These are phyloP conservation scores for Heterohyrax brucei DNA, from an alignment of 2,797 vertebrate species.

Conservation along the genomic window DNA sequence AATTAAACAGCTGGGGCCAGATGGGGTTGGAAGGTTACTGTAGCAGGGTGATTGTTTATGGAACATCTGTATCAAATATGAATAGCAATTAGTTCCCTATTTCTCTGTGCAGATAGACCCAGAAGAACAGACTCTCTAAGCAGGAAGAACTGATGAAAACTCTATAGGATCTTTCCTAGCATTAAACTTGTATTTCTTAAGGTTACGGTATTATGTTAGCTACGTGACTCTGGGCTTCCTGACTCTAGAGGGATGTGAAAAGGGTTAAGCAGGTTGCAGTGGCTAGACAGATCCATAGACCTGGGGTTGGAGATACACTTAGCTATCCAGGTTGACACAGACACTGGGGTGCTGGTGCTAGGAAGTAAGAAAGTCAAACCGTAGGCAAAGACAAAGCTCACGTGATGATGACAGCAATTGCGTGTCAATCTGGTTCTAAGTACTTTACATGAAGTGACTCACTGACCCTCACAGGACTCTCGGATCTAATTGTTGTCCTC, in stretches of 20 bases:
- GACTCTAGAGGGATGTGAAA: not conserved
- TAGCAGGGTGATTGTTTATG: not conserved
- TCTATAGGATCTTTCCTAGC: not conserved
- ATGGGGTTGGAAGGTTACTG: not conserved
- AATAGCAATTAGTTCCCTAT: constrained; percentile 7
- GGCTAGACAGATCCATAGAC: not conserved
- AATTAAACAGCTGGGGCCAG: constrained; percentile 56
- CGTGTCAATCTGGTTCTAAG: not conserved
- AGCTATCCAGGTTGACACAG: not conserved
- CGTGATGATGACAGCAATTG: not conserved
- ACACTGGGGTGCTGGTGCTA: not conserved
- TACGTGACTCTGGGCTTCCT: not conserved
- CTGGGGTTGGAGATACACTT: not conserved
- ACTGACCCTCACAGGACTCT: not conserved
- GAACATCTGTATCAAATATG: constrained; percentile 20
- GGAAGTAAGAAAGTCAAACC: not conserved
- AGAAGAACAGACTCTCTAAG: not conserved
- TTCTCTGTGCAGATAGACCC: not conserved
- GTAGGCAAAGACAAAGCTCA: not conserved
- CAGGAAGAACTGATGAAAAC: not conserved
- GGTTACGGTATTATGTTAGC: not conserved
- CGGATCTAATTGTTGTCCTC: not conserved
- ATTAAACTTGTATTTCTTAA: constrained; percentile 13
- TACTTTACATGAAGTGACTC: not conserved
- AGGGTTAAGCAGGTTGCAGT: not conserved